These are phyloP conservation scores for Cyaniris semiargus DNA, from an alignment of 2,888 invertebrate genomes.

Conservation along the genomic window DNA sequence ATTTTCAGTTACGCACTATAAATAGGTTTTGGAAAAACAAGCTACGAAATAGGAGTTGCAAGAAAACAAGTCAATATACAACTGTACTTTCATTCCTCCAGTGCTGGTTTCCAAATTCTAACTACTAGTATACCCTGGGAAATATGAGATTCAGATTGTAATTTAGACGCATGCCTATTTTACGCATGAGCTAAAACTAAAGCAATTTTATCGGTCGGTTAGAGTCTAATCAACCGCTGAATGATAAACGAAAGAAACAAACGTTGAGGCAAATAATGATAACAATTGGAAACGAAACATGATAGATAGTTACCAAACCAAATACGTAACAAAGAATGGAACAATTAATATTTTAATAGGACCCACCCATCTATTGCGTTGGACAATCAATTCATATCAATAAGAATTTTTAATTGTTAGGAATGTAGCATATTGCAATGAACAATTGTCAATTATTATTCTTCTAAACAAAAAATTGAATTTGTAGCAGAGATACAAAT, in stretches of 20 bases:
- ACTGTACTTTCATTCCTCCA: background rate
- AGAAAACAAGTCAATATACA: background rate
- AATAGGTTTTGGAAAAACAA: background rate
- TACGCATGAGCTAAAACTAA: constrained; percentile 9
- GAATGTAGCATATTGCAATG: background rate
- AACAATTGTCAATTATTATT: background rate
- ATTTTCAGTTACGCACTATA: background rate
- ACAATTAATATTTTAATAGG: constrained; percentile 36
- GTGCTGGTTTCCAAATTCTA: background rate
- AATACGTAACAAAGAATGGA: constrained; percentile 39
- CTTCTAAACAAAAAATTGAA: background rate
- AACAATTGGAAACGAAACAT: background rate
- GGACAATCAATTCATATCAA: constrained; percentile 22
- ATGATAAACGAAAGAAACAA: background rate
- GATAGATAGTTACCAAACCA: constrained; percentile 34
- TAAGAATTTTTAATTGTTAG: background rate
- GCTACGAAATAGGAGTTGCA: background rate
- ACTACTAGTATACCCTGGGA: background rate
- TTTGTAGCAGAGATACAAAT: background rate
- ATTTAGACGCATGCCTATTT: background rate
- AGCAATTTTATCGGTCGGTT: background rate
- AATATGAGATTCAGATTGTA: background rate
- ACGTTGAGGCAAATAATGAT: background rate
- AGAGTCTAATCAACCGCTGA: background rate
- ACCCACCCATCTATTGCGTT: background rate